Conservation (phyloP, 2,888 invertebrate species). For the Agrochola lychnidis region DNA sequence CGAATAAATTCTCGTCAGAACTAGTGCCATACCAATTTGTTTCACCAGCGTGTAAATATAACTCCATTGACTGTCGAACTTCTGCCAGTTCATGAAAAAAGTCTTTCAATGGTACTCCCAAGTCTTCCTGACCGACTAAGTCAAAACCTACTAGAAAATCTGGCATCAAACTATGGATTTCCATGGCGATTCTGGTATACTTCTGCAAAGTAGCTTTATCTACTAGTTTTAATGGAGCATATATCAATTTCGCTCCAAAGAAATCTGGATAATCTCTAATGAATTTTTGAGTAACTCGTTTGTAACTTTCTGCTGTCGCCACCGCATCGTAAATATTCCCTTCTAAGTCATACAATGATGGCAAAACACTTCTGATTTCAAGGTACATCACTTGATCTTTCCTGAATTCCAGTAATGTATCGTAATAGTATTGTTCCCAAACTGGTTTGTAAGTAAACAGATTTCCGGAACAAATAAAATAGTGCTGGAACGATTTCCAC, state of each 20-base stretch:
- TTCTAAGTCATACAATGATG: slow-evolving; percentile 92
- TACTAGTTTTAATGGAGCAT: slow-evolving; percentile 91
- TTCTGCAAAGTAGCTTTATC: slow-evolving; percentile 79
- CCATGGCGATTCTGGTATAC: slow-evolving; percentile 85
- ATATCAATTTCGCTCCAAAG: slow-evolving; percentile 93
- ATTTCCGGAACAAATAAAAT: slow-evolving; percentile 88
- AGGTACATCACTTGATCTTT: slow-evolving; percentile 93
- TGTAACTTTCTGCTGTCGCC: slow-evolving; percentile 90
- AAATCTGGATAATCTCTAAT: slow-evolving; percentile 91
- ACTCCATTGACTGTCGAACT: slow-evolving; percentile 89
- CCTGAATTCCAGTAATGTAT: slow-evolving; percentile 91
- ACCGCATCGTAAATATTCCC: slow-evolving; percentile 89
- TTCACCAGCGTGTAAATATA: slow-evolving; percentile 95
- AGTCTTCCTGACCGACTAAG: slow-evolving; percentile 95
- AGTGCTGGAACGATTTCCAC: slow-evolving; percentile 91
- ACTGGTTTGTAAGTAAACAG: slow-evolving; percentile 92
- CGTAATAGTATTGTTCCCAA: slow-evolving; percentile 92
- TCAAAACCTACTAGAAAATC: slow-evolving; percentile 95
- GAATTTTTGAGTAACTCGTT: slow-evolving; percentile 90
- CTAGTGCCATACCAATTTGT: slow-evolving; percentile 93
- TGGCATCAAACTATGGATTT: slow-evolving; percentile 90
- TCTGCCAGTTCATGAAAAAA: slow-evolving; percentile 90
- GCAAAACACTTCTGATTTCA: slow-evolving; percentile 92
- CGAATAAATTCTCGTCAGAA: slow-evolving; percentile 94
- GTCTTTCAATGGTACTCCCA: slow-evolving; percentile 91